These are phyloP conservation scores for Brevimyrus niger DNA, from an alignment of 2,113 vertebrate genomes.

Conservation along the genomic window DNA sequence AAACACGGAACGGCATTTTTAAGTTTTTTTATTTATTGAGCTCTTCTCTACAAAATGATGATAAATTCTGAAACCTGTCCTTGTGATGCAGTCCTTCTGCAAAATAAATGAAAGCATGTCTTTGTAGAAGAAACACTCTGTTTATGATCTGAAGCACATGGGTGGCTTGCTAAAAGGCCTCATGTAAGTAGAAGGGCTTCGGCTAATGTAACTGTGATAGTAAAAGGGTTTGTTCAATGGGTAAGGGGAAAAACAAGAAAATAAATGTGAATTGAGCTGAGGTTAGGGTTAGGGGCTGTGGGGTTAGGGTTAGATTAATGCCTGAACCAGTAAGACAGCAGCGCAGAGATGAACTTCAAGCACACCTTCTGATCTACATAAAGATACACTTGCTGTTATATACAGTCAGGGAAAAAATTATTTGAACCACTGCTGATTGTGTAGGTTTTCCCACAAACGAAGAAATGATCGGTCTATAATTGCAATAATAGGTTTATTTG, in stretches of 20 bases:
- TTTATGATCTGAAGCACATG: neutral
- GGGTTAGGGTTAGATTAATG: neutral
- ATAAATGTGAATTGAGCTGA: neutral
- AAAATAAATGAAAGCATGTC: slow-evolving; percentile 8
- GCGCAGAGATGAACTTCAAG: too few relatives aligned
- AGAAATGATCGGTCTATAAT: too few relatives aligned
- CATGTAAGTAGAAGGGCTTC: slow-evolving; percentile 63
- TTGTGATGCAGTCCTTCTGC: neutral
- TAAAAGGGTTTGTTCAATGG: neutral
- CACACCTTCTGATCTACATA: neutral
- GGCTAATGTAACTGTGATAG: slow-evolving; percentile 57
- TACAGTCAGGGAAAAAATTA: neutral
- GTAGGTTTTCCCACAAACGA: too few relatives aligned
- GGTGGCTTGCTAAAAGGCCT: slow-evolving; percentile 33
- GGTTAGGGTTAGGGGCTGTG: neutral
- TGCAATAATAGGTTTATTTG: too few relatives aligned
- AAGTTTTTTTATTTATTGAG: neutral
- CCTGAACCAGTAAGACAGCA: neutral
- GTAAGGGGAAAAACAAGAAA: neutral
- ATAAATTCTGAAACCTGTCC: neutral
- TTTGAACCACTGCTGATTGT: too few relatives aligned
- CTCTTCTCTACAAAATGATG: neutral
- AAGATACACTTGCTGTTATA: neutral
- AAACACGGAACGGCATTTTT: neutral
- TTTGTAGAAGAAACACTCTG: neutral